Base-by-base conservation (phyloP, 1,140 invertebrate genomes). In the Macrobrachium rosenbergii region DNA sequence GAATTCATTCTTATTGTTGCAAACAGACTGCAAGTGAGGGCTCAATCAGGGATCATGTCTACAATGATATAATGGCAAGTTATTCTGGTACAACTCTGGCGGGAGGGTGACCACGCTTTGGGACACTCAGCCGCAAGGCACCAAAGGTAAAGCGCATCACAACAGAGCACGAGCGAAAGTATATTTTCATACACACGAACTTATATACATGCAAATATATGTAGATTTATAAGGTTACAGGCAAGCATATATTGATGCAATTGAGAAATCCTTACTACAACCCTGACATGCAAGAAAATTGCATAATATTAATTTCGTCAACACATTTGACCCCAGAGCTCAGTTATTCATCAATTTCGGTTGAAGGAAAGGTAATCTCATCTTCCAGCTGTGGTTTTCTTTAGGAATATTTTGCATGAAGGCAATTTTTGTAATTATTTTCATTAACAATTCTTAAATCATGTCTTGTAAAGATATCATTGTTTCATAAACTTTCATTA, bases 1-100 rank as follows among this genome's bases (percentile, higher is more conserved):
- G 52, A 52, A 83, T 83, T 69, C 45, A 83, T 59, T 52, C 43
- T 58, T 82, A 37, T 82, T 69, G 62, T 43, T 43, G 62, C 64
- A 43, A 58, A 52, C 28, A 79, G 59, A n/a, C 8, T 80, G 78
- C 28, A 60, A 37, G 58, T 19, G 78, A 76, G 73, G 28, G 58
- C 52, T 52, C 52, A 52, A 52, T 52, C 52, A 52, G 52, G 52
- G 52, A 52, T 52, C 12, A 52, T 52, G 52, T 52, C 52, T 52
- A 52, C 52, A 52, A 12, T 52, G 7, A 52, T 52, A 52, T 52
- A 52, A 8, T 52, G 52, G 52, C 8, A 10, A 52, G 52, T 72
- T 72, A 72, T 72, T 16, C 23, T 72, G 23, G 69, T 14, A 23
- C 17, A 72, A 72, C 69, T 16, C 69, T 23, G 23, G 23, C 6